These are phyloP conservation scores for Chaenocephalus aceratus DNA, from an alignment of 2,113 vertebrate genomes.

Conservation along the genomic window DNA sequence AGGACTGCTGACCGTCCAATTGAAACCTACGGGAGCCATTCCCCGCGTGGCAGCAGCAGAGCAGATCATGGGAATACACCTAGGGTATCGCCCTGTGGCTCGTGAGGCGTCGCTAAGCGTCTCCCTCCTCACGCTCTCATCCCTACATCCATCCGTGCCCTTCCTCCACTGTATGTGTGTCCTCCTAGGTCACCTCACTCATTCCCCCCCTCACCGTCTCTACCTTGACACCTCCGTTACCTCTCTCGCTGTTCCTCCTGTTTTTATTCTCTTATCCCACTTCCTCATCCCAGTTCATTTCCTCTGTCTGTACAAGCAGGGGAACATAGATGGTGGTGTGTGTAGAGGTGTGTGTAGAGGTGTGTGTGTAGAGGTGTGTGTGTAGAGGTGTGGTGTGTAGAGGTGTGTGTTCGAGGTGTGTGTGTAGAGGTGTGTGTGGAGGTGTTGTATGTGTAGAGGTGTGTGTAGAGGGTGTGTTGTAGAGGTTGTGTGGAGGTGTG, in stretches of 20 bases:
- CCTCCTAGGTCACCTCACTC: conserved; percentile 17
- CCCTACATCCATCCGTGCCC: neutral
- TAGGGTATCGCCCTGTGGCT: conserved; percentile 12
- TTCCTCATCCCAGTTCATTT: conserved; percentile 36
- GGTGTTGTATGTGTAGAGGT: conserved; percentile 4
- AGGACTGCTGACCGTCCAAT: conserved; percentile 18
- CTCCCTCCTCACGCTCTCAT: neutral
- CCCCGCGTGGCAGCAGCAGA: conserved; percentile 21
- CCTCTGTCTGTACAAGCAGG: conserved; percentile 30
- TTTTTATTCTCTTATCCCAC: conserved; percentile 29
- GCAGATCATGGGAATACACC: conserved; percentile 54
- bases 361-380: neutral
- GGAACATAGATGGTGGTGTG: conserved; percentile 45
- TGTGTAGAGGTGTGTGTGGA: conserved; percentile 6
- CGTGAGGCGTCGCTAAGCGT: conserved; percentile 2
- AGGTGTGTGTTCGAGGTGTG: too few relatives aligned
- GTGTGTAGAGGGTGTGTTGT: too few relatives aligned
- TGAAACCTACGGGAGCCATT: conserved; percentile 26
- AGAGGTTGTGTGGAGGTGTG: too few relatives aligned
- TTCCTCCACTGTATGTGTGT: conserved; percentile 1
- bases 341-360: conserved; percentile 26
- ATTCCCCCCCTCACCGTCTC: neutral
- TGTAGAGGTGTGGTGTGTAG: conserved; percentile 1
- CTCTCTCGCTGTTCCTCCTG: conserved; percentile 8
- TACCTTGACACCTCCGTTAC: neutral